A percentile compares a stretch with the other conserved stretches of the same genome.
These are phyloP conservation scores for Salvelinus sp. DNA, from an alignment of 2,113 vertebrate species.

Conservation along the genomic window DNA sequence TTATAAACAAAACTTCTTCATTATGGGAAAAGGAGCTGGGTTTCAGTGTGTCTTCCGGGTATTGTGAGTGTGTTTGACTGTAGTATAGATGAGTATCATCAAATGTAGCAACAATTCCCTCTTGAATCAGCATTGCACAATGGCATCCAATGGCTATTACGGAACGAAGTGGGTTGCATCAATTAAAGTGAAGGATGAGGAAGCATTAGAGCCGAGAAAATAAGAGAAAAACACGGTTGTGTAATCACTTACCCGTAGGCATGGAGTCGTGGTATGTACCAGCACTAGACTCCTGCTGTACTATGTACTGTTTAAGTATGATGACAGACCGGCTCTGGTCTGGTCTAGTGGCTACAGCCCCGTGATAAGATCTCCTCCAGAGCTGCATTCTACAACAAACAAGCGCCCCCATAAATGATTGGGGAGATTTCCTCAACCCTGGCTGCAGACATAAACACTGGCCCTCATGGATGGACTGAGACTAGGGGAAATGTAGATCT, in stretches of 20 bases:
- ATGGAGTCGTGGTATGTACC: too few species aligned
- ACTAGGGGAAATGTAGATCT: slow-evolving; percentile 72
- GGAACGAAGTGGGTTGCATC: too few species aligned
- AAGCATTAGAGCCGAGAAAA: too few species aligned
- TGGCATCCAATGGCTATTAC: too few species aligned
- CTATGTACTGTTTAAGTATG: neutral
- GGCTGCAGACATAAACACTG: slow-evolving; percentile 78
- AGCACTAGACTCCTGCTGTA: neutral
- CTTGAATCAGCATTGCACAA: too few species aligned
- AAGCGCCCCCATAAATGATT: slow-evolving; percentile 68
- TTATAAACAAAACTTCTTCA: slow-evolving; percentile 50
- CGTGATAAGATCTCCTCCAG: slow-evolving; percentile 70
- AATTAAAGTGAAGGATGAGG: too few species aligned
- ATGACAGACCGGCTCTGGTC: slow-evolving; percentile 47
- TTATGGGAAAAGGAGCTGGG: slow-evolving; percentile 45
- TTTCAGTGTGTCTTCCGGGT: slow-evolving; percentile 30
- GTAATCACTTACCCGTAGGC: too few species aligned
- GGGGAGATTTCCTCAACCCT: slow-evolving; percentile 56
- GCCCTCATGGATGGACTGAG: slow-evolving; percentile 62
- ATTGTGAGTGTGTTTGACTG: neutral
- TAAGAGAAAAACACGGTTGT: too few species aligned
- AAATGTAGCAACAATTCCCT: too few species aligned
- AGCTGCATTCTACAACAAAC: slow-evolving; percentile 74
- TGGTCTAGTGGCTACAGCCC: slow-evolving; percentile 48
- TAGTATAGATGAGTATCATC: too few species aligned